A percentile compares a stretch with the other conserved stretches of the same genome.
These are phyloP conservation scores for Heterochromis multidens DNA, from an alignment of 2,113 vertebrate genomes.

Conservation along the genomic window DNA sequence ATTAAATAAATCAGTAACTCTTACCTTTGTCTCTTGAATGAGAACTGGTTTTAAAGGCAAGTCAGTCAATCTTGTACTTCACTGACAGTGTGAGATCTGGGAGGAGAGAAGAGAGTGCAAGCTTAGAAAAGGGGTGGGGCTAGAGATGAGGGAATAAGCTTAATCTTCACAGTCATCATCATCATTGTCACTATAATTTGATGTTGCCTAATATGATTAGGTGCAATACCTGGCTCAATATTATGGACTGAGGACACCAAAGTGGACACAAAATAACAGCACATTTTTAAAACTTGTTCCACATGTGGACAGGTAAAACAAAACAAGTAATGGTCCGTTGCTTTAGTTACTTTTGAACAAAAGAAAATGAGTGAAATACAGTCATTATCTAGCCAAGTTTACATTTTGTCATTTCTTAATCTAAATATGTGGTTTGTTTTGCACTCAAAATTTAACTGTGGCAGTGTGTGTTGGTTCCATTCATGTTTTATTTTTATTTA, in stretches of 20 bases:
- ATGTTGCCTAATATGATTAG: conserved; percentile 37
- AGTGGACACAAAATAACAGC: neutral
- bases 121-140: conserved; percentile 10
- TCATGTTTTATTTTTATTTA: neutral
- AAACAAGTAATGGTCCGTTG: neutral
- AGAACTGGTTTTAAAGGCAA: neutral
- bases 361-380: rapidly evolving
- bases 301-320: neutral
- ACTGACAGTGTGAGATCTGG: neutral
- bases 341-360: neutral
- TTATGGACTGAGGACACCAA: neutral
- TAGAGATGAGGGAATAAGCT: conserved; percentile 21
- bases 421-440: neutral
- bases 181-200: neutral
- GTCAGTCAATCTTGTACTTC: neutral
- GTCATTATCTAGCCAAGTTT: rapidly evolving
- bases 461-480: neutral
- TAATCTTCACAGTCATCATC: conserved; percentile 28
- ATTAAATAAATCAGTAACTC: neutral
- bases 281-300: neutral
- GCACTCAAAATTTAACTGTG: neutral
- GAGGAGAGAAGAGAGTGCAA: neutral
- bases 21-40: conserved; percentile 14
- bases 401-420: neutral
- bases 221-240: neutral